Evolutionary conservation across 2,797 vertebrate genomes (phyloP).

Genomic region (Trachurus trachurus): DNA sequence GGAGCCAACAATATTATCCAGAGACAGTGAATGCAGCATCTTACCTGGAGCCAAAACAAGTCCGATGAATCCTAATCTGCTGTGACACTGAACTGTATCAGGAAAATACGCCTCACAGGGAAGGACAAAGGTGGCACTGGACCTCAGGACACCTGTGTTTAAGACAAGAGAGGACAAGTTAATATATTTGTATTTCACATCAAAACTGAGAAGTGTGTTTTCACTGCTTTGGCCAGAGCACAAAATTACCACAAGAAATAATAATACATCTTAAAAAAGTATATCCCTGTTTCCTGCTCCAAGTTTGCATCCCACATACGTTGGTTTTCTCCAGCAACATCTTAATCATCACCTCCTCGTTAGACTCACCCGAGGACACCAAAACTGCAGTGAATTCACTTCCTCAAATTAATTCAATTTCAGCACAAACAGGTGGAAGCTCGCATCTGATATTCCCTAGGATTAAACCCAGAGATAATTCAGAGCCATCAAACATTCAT

Average conservation of each 20-base stretch:
- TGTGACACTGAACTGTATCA: background rate
- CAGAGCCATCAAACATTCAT: slow-evolving; percentile 43
- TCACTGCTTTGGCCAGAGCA: background rate
- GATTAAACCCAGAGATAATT: slow-evolving; percentile 56
- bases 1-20: background rate
- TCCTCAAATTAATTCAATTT: slow-evolving; percentile 47
- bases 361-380: slow-evolving; percentile 55
- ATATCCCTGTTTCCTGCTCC: background rate
- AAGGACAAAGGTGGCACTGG: background rate
- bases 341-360: slow-evolving; percentile 47
- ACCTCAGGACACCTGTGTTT: slow-evolving; percentile 14
- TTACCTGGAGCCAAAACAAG: slow-evolving; percentile 15
- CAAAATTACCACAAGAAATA: background rate
- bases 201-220: background rate
- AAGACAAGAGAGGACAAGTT: slow-evolving; percentile 19
- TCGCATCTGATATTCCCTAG: slow-evolving; percentile 50
- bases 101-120: background rate
- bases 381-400: slow-evolving; percentile 60
- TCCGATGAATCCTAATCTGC: background rate
- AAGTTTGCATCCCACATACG: background rate
- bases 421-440: slow-evolving; percentile 43
- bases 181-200: background rate
- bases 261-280: background rate
- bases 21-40: background rate
- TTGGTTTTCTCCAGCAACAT: slow-evolving; percentile 1